Evolutionary conservation across 1,140 invertebrate species (phyloP).

Genomic region (Drosophila sproati): DNA sequence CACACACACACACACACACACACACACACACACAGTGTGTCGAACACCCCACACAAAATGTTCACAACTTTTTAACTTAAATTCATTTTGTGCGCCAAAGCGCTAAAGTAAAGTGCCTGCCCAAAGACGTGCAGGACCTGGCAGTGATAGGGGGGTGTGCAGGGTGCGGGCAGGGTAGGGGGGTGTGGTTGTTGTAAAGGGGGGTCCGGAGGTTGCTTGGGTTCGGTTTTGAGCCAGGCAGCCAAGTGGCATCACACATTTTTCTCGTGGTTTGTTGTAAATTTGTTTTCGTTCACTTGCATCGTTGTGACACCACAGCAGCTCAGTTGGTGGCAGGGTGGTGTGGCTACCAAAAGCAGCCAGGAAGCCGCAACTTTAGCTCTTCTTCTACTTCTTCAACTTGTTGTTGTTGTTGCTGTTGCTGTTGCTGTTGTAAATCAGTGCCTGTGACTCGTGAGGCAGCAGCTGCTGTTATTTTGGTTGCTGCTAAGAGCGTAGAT

Average conservation of each 20-base stretch:
- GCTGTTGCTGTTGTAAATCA: slow-evolving; percentile 70
- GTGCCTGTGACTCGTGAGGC: slow-evolving; percentile 68
- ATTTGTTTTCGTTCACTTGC: slow-evolving; percentile 82
- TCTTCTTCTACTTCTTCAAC: background rate
- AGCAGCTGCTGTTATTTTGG: slow-evolving; percentile 54
- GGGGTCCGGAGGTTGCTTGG: slow-evolving; percentile 11
- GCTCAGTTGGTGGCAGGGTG: background rate
- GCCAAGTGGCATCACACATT: slow-evolving; percentile 75
- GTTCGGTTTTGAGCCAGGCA: slow-evolving; percentile 9
- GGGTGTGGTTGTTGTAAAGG: background rate
- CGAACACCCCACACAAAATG: slow-evolving; percentile 56
- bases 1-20: background rate
- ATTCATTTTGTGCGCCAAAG: slow-evolving; percentile 74
- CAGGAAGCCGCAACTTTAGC: slow-evolving; percentile 56
- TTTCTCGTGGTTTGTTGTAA: slow-evolving; percentile 81
- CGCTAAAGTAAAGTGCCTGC: slow-evolving; percentile 40
- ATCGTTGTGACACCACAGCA: slow-evolving; percentile 71
- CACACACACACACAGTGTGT: background rate
- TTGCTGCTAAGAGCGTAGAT: slow-evolving; percentile 60
- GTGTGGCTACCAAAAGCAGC: slow-evolving; percentile 17
- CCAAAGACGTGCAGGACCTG: background rate
- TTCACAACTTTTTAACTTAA: slow-evolving; percentile 83
- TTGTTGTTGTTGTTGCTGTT: slow-evolving; percentile 6
- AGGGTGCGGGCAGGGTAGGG: background rate
- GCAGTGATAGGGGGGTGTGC: background rate